Evolutionary conservation across 2,888 invertebrate species (phyloP).

Genomic region (Chesias legatella): DNA sequence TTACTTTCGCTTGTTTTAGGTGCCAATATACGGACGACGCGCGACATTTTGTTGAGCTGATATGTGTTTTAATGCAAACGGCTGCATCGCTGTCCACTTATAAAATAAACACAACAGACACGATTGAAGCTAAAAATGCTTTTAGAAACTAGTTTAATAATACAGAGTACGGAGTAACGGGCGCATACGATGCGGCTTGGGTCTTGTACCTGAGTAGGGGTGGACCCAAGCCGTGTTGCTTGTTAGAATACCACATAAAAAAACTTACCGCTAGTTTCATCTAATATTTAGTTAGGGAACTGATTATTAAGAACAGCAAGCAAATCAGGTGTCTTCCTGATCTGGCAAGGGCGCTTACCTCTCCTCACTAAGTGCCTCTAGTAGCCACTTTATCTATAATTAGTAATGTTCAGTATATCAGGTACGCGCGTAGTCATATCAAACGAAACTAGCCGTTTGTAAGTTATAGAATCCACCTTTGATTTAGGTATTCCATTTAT

Average conservation of each 20-base stretch:
- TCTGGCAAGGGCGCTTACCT: constrained; percentile 24
- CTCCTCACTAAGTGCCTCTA: constrained; percentile 62
- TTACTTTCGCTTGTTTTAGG: constrained; percentile 39
- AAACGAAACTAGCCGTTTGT: constrained; percentile 47
- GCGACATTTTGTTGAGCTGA: neutral
- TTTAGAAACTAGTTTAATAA: no score
- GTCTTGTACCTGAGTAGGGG: no score
- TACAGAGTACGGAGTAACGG: no score
- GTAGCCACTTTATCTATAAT: constrained; percentile 28
- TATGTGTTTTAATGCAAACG: neutral
- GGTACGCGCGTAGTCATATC: constrained; percentile 63
- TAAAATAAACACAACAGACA: no score
- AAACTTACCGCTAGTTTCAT: no score
- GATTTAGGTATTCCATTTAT: constrained; percentile 40
- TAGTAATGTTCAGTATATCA: constrained; percentile 60
- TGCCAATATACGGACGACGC: constrained; percentile 29
- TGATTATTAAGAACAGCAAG: constrained; percentile 13
- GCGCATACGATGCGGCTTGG: no score
- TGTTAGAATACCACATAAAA: no score
- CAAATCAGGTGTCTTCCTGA: constrained; percentile 18
- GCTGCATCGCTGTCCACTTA: constrained; percentile 12
- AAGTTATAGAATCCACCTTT: constrained; percentile 50
- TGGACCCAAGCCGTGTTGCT: no score
- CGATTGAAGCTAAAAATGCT: no score
- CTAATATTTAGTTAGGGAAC: no score